These are phyloP conservation scores for Ceratosolen solmsi DNA, from an alignment of 1,140 invertebrate species.

Conservation along the genomic window DNA sequence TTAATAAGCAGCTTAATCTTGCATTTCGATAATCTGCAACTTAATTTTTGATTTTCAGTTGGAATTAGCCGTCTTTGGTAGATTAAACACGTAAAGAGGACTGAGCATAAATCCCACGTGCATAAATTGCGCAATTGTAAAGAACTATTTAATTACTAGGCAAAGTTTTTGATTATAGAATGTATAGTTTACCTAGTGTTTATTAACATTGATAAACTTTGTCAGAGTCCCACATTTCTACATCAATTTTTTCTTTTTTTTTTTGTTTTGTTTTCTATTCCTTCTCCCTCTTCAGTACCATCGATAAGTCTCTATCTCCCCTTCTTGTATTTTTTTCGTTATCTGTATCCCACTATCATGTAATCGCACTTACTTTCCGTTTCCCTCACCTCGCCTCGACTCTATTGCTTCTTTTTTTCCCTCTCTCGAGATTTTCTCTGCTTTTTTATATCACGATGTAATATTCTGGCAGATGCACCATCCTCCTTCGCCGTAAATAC, in stretches of 20 bases:
- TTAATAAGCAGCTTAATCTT: too few species aligned
- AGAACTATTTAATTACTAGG: too few species aligned
- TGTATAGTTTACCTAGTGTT: background rate
- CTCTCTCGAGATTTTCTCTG: background rate
- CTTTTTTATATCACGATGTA: slow-evolving; percentile 11
- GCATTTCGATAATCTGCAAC: too few species aligned
- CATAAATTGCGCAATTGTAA: too few species aligned
- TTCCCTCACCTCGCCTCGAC: background rate
- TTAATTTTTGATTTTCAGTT: too few species aligned
- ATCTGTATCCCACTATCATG: slow-evolving; percentile 6
- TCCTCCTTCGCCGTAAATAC: slow-evolving; percentile 6
- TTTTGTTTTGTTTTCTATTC: background rate
- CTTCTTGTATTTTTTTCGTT: slow-evolving; percentile 7
- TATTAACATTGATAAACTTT: background rate
- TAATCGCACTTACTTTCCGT: slow-evolving; percentile 18
- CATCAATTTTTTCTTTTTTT: too few species aligned
- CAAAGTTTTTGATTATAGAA: background rate
- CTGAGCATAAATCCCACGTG: too few species aligned
- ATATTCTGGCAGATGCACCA: slow-evolving; percentile 33
- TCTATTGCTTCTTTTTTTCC: background rate
- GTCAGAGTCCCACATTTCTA: too few species aligned
- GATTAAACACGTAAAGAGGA: too few species aligned
- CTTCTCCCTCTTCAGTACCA: background rate
- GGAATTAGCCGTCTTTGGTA: too few species aligned
- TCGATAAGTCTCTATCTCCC: background rate